Conservation (phyloP, 2,888 invertebrate genomes). For the Euspilapteryx auroguttella region DNA sequence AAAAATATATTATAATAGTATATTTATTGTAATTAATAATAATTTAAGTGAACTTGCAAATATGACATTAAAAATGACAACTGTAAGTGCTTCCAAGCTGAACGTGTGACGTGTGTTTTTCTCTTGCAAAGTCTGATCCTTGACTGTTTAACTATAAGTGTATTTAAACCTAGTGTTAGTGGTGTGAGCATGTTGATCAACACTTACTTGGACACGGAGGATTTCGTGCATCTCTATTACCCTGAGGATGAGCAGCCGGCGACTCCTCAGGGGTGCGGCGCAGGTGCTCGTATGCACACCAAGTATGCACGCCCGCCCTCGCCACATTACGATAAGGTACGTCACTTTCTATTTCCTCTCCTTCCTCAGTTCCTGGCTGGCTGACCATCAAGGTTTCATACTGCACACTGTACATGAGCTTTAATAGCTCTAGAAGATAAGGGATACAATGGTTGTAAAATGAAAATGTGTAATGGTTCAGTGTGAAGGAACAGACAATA, state of each 20-base stretch:
- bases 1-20: constrained; percentile 16
- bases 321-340: constrained; percentile 45
- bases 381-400: too few species aligned
- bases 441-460: too few species aligned
- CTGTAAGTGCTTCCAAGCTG: constrained; percentile 29
- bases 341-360: constrained; percentile 9
- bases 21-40: constrained; percentile 18
- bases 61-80: constrained; percentile 31
- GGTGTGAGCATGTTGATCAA: constrained; percentile 47
- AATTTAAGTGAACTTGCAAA: constrained; percentile 17
- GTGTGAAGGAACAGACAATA: too few species aligned
- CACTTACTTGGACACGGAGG: constrained; percentile 56
- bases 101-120: constrained; percentile 23
- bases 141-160: constrained; percentile 39
- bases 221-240: constrained; percentile 55
- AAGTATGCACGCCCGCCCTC: constrained; percentile 47
- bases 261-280: constrained; percentile 40
- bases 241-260: constrained; percentile 41
- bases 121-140: constrained; percentile 39
- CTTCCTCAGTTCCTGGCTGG: too few species aligned
- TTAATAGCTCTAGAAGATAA: too few species aligned
- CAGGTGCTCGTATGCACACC: constrained; percentile 47
- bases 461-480: too few species aligned
- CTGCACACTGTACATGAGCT: too few species aligned
- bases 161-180: too few species aligned